These are phyloP conservation scores for Lepus timidus DNA, from an alignment of 2,113 vertebrate species.

Conservation along the genomic window DNA sequence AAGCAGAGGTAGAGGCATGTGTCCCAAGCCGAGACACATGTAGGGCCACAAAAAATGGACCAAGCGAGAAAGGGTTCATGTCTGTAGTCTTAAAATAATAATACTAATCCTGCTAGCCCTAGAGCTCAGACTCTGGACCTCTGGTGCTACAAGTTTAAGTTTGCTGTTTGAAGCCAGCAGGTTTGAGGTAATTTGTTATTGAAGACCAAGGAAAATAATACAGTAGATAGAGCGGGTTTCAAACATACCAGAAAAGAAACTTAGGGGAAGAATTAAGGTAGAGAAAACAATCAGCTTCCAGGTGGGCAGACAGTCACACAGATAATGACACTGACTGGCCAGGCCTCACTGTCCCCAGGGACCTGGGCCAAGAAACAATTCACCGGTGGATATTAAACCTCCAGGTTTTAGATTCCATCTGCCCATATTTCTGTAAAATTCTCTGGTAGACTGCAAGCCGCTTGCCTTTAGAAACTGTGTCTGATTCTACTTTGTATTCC, in stretches of 20 bases:
- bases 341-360: background rate
- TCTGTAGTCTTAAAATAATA: background rate
- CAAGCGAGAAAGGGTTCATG: background rate
- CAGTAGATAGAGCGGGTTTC: background rate
- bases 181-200: background rate
- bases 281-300: background rate
- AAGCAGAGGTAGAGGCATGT: background rate
- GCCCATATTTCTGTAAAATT: background rate
- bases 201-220: background rate
- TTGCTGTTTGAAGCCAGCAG: background rate
- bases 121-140: background rate
- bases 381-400: background rate
- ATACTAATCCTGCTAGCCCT: background rate
- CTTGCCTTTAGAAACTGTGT: background rate
- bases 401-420: background rate
- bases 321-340: background rate
- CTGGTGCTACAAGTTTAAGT: background rate
- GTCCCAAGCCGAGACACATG: background rate
- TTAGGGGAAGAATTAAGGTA: background rate
- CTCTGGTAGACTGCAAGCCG: background rate
- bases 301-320: background rate
- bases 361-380: background rate
- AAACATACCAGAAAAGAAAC: conserved; percentile 10
- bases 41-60: background rate
- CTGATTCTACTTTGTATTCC: background rate